Evolutionary conservation across 2,888 invertebrate genomes (phyloP).

Genomic region (Hypselothyrea guttata): DNA sequence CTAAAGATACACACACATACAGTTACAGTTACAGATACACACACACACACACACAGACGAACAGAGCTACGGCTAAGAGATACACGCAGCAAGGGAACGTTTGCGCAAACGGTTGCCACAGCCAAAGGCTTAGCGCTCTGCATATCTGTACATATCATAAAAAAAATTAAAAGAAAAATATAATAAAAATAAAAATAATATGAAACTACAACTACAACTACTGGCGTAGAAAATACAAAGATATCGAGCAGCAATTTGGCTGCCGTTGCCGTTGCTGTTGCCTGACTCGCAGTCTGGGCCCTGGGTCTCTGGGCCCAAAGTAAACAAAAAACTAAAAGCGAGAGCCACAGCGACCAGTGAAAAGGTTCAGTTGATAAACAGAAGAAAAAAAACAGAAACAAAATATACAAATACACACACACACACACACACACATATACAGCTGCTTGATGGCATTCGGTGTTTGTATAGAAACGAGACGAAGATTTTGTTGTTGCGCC

Average conservation of each 20-base stretch:
- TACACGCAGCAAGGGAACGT: constrained; percentile 39
- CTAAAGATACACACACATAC: constrained; percentile 23
- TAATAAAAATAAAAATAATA: constrained; percentile 23
- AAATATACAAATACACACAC: constrained; percentile 42
- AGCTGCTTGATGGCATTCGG: constrained; percentile 63
- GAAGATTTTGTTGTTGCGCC: constrained; percentile 39
- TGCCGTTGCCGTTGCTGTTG: constrained; percentile 66
- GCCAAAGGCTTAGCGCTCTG: constrained; percentile 68
- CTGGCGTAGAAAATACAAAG: constrained; percentile 71
- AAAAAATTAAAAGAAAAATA: constrained; percentile 42
- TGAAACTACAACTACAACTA: constrained; percentile 48
- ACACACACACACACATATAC: constrained; percentile 33
- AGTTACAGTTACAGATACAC: constrained; percentile 52
- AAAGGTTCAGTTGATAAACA: constrained; percentile 76
- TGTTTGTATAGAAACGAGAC: constrained; percentile 69
- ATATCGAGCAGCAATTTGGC: constrained; percentile 78
- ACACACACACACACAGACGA: no score
- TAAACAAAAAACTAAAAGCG: constrained; percentile 56
- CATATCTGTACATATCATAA: constrained; percentile 42
- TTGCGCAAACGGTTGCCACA: constrained; percentile 76
- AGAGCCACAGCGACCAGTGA: constrained; percentile 64
- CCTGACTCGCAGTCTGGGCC: constrained; percentile 11
- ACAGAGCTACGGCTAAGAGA: constrained; percentile 10
- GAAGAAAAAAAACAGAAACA: constrained; percentile 47
- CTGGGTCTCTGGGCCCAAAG: constrained; percentile 50